These are phyloP conservation scores for Operophtera brumata DNA, from an alignment of 2,888 invertebrate species.

Conservation along the genomic window DNA sequence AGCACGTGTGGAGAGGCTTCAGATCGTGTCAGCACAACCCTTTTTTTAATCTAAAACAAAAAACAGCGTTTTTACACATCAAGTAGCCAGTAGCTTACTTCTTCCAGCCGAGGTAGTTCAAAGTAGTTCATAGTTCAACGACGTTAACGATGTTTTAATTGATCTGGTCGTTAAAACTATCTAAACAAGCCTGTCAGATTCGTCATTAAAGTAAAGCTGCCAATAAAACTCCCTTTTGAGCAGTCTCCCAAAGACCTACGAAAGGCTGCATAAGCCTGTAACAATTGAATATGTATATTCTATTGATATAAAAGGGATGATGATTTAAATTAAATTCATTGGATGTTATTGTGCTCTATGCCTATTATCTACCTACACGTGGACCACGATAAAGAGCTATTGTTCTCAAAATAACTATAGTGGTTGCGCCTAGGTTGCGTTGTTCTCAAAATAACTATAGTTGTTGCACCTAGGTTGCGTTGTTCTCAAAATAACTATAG, in stretches of 20 bases:
- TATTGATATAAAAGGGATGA: neutral
- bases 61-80: no score
- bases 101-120: no score
- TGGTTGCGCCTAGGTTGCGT: no score
- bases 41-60: no score
- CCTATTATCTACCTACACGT: neutral
- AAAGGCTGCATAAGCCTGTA: conserved; percentile 1
- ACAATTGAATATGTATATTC: neutral
- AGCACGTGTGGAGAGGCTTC: neutral
- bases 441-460: no score
- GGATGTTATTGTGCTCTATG: conserved; percentile 14
- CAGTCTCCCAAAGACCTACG: neutral
- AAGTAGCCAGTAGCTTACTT: no score
- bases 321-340: conserved; percentile 31
- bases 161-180: no score
- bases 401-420: neutral
- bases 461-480: no score
- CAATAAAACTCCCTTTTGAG: conserved; percentile 4
- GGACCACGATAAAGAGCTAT: conserved; percentile 22
- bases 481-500: no score
- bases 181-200: neutral
- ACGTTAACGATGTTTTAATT: no score
- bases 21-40: neutral
- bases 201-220: conserved; percentile 7
- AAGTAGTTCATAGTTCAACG: no score